Percentiles rank a stretch among this genome's conserved stretches.
phyloP scores from a whole-genome alignment of 1,140 invertebrate species.

The Holcopasites calliopsidis region DNA sequence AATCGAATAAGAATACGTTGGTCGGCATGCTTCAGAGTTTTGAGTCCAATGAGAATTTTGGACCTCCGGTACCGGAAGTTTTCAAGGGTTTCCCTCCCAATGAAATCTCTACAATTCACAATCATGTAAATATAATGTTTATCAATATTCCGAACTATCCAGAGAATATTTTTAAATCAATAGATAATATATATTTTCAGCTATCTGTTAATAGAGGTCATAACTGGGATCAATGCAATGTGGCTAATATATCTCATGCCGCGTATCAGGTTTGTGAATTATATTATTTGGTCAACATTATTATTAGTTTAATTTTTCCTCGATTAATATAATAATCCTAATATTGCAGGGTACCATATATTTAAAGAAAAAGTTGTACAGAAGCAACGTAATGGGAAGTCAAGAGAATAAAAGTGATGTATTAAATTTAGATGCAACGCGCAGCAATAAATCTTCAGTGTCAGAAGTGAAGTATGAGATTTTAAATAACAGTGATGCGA shows the following conservation, averaged over 20 bases:
- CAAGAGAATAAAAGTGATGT: constrained; percentile 9
- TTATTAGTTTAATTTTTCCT: background rate
- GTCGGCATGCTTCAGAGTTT: background rate
- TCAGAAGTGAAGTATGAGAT: constrained; percentile 2
- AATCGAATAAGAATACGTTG: constrained; percentile 3
- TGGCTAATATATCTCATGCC: constrained; percentile 9
- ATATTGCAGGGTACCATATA: constrained; percentile 11
- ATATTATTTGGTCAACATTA: background rate
- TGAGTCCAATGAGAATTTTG: constrained; percentile 7
- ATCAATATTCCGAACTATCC: constrained; percentile 8
- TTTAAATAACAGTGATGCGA: background rate
- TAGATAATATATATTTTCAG: constrained; percentile 46
- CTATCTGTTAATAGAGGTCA: constrained; percentile 38
- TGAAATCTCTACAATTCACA: constrained; percentile 57
- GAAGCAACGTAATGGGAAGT: background rate
- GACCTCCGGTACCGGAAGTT: constrained; percentile 25
- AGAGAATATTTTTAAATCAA: constrained; percentile 33
- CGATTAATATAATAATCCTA: background rate
- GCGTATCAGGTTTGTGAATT: constrained; percentile 44
- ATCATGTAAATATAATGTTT: constrained; percentile 46
- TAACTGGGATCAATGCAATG: constrained; percentile 30
- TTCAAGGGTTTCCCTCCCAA: constrained; percentile 63
- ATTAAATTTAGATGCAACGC: constrained; percentile 5
- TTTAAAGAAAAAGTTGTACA: constrained; percentile 8
- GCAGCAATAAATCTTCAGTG: background rate